phyloP scores from a whole-genome alignment of 2,113 vertebrate genomes.

The Anoura caudifer region DNA sequence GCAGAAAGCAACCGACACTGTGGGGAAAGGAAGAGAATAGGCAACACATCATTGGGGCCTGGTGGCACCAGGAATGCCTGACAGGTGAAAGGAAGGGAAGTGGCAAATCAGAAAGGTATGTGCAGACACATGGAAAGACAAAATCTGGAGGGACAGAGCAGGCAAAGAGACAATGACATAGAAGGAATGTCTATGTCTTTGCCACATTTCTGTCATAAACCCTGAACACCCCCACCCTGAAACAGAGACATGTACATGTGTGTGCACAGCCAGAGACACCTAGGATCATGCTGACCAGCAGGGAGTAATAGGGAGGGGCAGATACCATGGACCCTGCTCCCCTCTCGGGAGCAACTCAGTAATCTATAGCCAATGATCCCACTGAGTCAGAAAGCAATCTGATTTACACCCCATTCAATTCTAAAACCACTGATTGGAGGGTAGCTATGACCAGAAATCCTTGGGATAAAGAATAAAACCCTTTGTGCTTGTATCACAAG shows the following conservation, averaged over 20 bases:
- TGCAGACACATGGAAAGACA: neutral
- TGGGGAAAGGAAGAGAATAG: neutral
- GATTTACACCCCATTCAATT: neutral
- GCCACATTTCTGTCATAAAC: neutral
- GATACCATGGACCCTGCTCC: accelerated
- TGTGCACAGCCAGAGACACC: neutral
- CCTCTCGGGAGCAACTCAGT: neutral
- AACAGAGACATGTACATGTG: neutral
- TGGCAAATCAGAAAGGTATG: neutral
- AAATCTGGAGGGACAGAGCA: neutral
- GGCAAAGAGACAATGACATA: neutral
- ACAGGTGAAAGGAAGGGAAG: neutral
- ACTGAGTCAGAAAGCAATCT: neutral
- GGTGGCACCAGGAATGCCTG: neutral
- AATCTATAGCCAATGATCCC: neutral
- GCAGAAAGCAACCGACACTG: neutral
- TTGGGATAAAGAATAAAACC: neutral
- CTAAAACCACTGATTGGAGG: neutral
- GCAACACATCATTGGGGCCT: neutral
- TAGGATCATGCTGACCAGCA: accelerated
- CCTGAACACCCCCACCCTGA: neutral
- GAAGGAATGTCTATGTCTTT: neutral
- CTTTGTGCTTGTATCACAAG: neutral
- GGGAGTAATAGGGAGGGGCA: neutral
- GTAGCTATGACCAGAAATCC: neutral